Base-by-base conservation (phyloP, 1,140 invertebrate species). In the Papilio aristodemus region DNA sequence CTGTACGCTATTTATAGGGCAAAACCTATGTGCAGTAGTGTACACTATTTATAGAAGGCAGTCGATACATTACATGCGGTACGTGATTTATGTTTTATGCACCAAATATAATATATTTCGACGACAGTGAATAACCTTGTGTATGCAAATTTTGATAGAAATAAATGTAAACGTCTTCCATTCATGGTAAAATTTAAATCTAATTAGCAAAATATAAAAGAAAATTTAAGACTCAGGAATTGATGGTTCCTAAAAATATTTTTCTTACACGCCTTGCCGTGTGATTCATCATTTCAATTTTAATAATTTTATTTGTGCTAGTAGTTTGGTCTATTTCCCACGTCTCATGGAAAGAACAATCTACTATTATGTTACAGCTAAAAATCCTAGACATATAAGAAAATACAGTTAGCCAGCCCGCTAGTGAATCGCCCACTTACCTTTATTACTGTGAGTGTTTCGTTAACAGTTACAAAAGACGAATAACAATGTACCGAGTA, bases 391-490 rank as follows among this genome's bases (percentile, higher is more conserved):
- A 22, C 1, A 22, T 11, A 22, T 10, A 54, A 54, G 22, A 54
- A 54, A 10, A 19, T 54, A 25, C 46, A 54, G 46, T 54, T 54
- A 54, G 14, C 17, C n/a, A 43, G 41, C 41, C 43, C 19, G 17
- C 22, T 54, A 54, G 9, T 43, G 10, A 22, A 22, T 13, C 19
- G 17, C 17, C 46, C 19, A 54, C 46, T 46, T 46, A 46, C 43
- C 27, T 54, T 25, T 25, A 25, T 22, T 22, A 54, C 19, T 54
- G 17, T 22, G 46, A 54, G 22, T 25, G 10, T 54, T 54, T 25
- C 46, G 19, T 25, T 1, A 22, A 54, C 46, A 54, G 46, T 54
- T 54, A 54, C 46, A 54, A 54, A 54, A 54, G 46, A 11, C 43
- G 43, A 10, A 22, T 22, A 54, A 54, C 46, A 54, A 54, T 54